These are phyloP conservation scores for Pangasius mekongensis DNA, from an alignment of 2,797 vertebrate genomes.

Conservation along the genomic window DNA sequence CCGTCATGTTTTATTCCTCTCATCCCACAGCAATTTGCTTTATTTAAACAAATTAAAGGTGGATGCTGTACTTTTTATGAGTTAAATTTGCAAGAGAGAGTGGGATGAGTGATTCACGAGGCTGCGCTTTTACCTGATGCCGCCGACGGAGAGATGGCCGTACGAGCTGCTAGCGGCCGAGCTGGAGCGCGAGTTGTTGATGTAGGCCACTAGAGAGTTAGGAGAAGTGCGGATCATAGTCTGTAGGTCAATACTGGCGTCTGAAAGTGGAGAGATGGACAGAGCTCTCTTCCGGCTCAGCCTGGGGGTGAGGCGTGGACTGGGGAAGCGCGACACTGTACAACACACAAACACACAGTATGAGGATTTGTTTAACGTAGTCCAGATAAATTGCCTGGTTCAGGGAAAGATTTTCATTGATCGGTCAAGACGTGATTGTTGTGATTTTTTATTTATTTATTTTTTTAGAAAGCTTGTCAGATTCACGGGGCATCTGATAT, in stretches of 20 bases:
- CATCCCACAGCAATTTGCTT: background rate
- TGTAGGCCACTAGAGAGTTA: conserved; percentile 87
- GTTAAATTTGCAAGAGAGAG: background rate
- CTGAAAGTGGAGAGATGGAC: conserved; percentile 86
- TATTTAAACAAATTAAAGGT: background rate
- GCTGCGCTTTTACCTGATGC: conserved; percentile 77
- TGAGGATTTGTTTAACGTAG: background rate
- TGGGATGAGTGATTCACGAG: background rate
- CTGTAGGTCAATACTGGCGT: conserved; percentile 89
- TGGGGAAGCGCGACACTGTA: conserved; percentile 83
- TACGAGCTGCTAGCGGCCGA: conserved; percentile 86
- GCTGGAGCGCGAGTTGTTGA: conserved; percentile 88
- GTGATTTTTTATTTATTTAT: background rate
- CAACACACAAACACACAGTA: conserved; percentile 23
- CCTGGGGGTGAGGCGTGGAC: conserved; percentile 81
- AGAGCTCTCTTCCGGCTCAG: conserved; percentile 84
- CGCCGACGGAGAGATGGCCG: conserved; percentile 83
- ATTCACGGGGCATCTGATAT: no score
- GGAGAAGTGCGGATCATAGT: conserved; percentile 89
- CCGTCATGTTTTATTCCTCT: background rate
- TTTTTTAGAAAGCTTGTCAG: no score
- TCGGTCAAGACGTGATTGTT: no score
- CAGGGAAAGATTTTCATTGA: background rate
- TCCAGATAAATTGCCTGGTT: background rate
- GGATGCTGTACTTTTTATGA: background rate